These are phyloP conservation scores for Leptothorax acervorum DNA, from an alignment of 2,888 invertebrate species.

Conservation along the genomic window DNA sequence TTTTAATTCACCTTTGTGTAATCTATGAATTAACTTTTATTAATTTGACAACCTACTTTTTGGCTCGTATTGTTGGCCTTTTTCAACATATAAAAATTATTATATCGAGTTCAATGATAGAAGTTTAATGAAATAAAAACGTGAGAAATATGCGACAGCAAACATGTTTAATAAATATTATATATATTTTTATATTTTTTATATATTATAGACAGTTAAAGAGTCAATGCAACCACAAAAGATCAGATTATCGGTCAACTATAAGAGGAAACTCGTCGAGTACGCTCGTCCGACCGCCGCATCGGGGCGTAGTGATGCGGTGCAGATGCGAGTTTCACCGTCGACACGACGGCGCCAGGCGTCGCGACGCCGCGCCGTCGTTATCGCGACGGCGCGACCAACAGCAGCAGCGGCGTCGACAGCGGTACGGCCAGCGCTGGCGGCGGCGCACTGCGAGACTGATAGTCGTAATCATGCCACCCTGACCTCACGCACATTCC, in stretches of 20 bases:
- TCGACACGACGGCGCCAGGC: constrained; percentile 70
- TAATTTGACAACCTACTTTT: too few relatives aligned
- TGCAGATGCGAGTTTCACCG: constrained; percentile 79
- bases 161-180: neutral
- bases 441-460: constrained; percentile 69
- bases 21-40: too few relatives aligned
- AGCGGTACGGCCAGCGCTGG: constrained; percentile 80
- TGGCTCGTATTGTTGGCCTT: too few relatives aligned
- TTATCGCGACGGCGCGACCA: constrained; percentile 77
- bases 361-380: constrained; percentile 81
- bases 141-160: too few relatives aligned
- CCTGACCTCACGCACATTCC: constrained; percentile 82
- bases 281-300: constrained; percentile 54
- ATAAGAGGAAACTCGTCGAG: constrained; percentile 13
- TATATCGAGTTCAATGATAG: neutral
- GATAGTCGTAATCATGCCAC: constrained; percentile 85
- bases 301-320: constrained; percentile 59
- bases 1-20: too few relatives aligned
- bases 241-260: neutral
- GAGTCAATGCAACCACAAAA: neutral
- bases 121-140: neutral
- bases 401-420: constrained; percentile 75
- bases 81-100: too few relatives aligned
- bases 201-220: neutral
- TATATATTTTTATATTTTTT: neutral